Evolutionary conservation across 2,113 vertebrate genomes (phyloP), one percentile per base, ranked within the genome.

Genomic region (Dasyornis broadbenti): DNA sequence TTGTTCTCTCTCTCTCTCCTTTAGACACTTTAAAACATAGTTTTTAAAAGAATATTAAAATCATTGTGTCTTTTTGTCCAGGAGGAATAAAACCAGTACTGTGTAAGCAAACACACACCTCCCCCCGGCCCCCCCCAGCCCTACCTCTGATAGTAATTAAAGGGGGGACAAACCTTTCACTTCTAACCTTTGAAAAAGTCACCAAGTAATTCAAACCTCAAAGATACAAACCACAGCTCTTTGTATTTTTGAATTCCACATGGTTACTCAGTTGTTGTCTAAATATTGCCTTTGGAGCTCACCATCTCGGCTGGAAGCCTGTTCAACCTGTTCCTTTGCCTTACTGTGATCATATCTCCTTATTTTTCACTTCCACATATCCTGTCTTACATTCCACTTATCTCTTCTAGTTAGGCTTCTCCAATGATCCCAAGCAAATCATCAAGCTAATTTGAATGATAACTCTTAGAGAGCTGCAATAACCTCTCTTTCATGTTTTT

Each of bases 391-490:
- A 20, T 94, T 94, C 66, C 86, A 92, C 33, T 92, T 94, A 59
- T 23, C 83, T 92, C 86, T 89, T 88, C 82, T 71, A 83, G 59
- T 63, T 72, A 93, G 85, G 79, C 87, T 90, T 94, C 87, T 94
- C 82, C 88, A 96, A 71, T 95, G 93, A 94, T 94, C 95, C 92
- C 92, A 91, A 91, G 94, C 54, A 97, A 82, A 94, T 86, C 88
- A 77, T 91, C 83, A 88, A 93, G 76, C 39, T 97, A 97, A 96
- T 94, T 94, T 95, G 93, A 96, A 96, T 83, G 80, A 95, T 96
- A 91, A 88, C 68, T 91, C 78, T 54, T 64, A 56, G 45, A 79
- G 85, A 87, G 42, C 53, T 82, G 82, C 68, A 88, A 79, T 91
- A 95, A 86, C 33, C 53, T 84, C 76, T 95, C 40, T 92, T 86